Percentiles rank a stretch among this genome's conserved stretches.
phyloP scores from a whole-genome alignment of 2,888 invertebrate species.

The Xanthorhoe spadicearia region DNA sequence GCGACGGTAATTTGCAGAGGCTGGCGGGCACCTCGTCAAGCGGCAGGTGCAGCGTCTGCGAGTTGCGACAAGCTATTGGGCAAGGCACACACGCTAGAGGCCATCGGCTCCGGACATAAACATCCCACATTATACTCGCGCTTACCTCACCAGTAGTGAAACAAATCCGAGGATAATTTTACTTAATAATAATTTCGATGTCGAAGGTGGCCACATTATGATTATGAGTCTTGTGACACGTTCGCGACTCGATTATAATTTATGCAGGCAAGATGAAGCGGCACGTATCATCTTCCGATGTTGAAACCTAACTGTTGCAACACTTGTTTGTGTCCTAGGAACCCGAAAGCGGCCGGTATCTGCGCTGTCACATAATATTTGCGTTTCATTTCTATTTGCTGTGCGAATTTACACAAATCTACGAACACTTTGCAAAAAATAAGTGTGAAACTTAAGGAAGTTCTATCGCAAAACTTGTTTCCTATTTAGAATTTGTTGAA shows the following conservation, averaged over 20 bases:
- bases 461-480: slow-evolving; percentile 40
- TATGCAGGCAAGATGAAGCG: slow-evolving; percentile 53
- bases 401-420: slow-evolving; percentile 40
- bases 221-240: slow-evolving; percentile 53
- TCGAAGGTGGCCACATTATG: slow-evolving; percentile 48
- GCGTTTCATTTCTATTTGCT: slow-evolving; percentile 44
- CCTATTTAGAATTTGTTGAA: slow-evolving; percentile 43
- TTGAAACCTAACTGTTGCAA: slow-evolving; percentile 64
- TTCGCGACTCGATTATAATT: slow-evolving; percentile 52
- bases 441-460: slow-evolving; percentile 42
- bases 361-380: slow-evolving; percentile 38
- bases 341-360: slow-evolving; percentile 32
- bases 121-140: slow-evolving; percentile 74
- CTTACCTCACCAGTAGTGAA: slow-evolving; percentile 73
- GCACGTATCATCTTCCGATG: slow-evolving; percentile 62
- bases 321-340: slow-evolving; percentile 53
- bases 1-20: slow-evolving; percentile 71
- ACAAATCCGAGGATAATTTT: slow-evolving; percentile 75
- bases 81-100: slow-evolving; percentile 69
- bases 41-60: slow-evolving; percentile 79
- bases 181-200: slow-evolving; percentile 59
- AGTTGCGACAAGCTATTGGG: slow-evolving; percentile 81
- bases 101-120: slow-evolving; percentile 76
- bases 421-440: slow-evolving; percentile 32
- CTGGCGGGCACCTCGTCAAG: slow-evolving; percentile 76